phyloP scores from a whole-genome alignment of 2,113 vertebrate genomes.

The Xenopus laevis region DNA sequence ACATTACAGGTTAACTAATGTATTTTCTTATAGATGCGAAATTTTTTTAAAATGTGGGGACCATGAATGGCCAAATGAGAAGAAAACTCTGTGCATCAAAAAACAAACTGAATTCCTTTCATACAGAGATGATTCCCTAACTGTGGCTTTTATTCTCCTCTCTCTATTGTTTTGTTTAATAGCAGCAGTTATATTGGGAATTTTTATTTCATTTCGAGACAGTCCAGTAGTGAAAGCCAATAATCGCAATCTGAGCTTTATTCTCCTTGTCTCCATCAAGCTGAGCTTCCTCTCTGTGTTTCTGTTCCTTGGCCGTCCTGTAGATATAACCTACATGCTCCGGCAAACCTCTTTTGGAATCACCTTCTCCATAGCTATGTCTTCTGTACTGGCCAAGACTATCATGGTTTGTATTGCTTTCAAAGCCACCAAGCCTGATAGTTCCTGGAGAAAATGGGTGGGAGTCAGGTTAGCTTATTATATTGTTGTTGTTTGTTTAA shows the following conservation, averaged over 20 bases:
- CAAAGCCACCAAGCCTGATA: slow-evolving; percentile 18
- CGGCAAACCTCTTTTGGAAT: too few relatives aligned
- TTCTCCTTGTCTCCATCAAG: too few relatives aligned
- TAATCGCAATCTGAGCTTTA: too few relatives aligned
- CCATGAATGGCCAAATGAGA: neutral
- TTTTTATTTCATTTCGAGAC: too few relatives aligned
- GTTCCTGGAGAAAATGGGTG: neutral
- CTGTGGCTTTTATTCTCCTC: neutral
- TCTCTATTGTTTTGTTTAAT: neutral
- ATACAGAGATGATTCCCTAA: neutral
- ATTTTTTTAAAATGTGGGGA: neutral
- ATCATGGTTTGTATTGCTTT: too few relatives aligned
- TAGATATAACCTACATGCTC: too few relatives aligned
- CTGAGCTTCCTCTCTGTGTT: too few relatives aligned
- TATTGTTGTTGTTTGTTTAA: neutral
- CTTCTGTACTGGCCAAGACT: too few relatives aligned
- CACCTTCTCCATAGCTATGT: too few relatives aligned
- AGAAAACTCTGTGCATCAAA: neutral
- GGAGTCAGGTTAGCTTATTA: neutral
- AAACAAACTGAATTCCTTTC: neutral
- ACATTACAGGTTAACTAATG: neutral
- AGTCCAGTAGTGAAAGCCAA: too few relatives aligned
- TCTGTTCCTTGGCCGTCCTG: too few relatives aligned
- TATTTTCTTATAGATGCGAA: slow-evolving; percentile 1
- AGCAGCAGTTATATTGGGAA: too few relatives aligned